phyloP scores from a whole-genome alignment of 2,888 invertebrate species.

The Drosophila mayaguana region DNA sequence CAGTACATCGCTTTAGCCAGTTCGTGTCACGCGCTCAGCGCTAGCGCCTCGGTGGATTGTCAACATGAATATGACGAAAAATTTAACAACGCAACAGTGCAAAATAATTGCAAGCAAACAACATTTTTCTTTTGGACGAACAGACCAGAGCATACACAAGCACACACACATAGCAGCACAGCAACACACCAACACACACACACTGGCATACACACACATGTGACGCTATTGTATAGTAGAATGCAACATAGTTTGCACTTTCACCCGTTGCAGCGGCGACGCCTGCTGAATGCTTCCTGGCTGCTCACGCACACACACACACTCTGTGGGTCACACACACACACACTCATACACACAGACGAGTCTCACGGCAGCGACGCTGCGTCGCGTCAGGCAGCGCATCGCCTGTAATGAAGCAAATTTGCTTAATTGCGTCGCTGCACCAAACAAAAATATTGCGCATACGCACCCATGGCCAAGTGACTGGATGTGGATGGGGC shows the following conservation, averaged over 20 bases:
- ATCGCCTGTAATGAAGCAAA: constrained; percentile 66
- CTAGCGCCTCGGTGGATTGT: constrained; percentile 30
- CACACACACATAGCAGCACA: too few relatives aligned
- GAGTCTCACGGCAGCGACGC: constrained; percentile 21
- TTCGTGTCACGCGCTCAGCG: constrained; percentile 27
- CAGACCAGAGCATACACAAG: constrained; percentile 24
- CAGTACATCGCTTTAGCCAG: neutral
- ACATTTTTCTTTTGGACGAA: constrained; percentile 60
- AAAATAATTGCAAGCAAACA: constrained; percentile 71
- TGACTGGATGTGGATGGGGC: neutral
- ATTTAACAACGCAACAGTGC: constrained; percentile 69
- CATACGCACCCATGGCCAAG: constrained; percentile 52
- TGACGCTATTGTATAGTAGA: constrained; percentile 37
- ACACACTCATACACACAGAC: constrained; percentile 1
- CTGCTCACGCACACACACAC: constrained; percentile 28
- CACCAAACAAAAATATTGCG: constrained; percentile 64
- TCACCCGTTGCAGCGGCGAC: constrained; percentile 48
- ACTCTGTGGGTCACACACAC: constrained; percentile 2
- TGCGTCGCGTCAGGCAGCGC: constrained; percentile 24
- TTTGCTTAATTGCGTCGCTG: constrained; percentile 69
- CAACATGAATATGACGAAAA: constrained; percentile 58
- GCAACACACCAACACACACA: neutral
- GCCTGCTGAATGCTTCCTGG: constrained; percentile 60
- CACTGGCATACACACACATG: neutral
- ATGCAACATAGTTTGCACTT: constrained; percentile 69